Base-by-base conservation (phyloP, 1,140 invertebrate genomes). In the Phenacoccus solenopsis region DNA sequence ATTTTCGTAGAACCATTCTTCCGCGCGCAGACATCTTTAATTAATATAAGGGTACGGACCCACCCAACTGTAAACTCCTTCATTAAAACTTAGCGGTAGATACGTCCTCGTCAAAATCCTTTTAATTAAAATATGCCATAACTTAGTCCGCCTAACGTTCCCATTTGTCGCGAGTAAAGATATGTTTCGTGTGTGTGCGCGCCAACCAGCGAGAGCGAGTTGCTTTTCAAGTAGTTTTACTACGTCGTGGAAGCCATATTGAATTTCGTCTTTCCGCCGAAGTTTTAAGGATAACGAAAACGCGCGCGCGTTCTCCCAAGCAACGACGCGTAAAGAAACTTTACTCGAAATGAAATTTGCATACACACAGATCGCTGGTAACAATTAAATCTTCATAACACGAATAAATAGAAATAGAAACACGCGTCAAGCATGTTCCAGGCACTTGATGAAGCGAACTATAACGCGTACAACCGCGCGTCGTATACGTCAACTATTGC, bases 71-170 rank as follows among this genome's bases (percentile, higher is more conserved):
- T 73, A 73, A 73, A 72, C 73, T 72, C 72, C 74, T 72, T 75
- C 74, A 75, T 75, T 75, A 75, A 75, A 75, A 75, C 74, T 75
- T 75, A 72, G 72, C 70, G 21, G 59, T 25, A 49, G 10, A 64
- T 64, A 64, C 59, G 59, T 64, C 59, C 59, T 64, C 59, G 59
- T 64, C 59, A 64, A 64, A 64, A 64, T 64, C 59, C 67, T 67
- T 74, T 70, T 74, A 72, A 74, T 74, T 74, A 74, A 74, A 74
- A 74, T 74, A 74, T 74, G 69, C 73, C 74, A 70, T 72, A 73
- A 73, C 71, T 74, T 73, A 70, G 64, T 67, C 68, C 69, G 69
- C 68, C 72, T 73, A 70, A 72, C 72, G 67, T 72, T 71, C 71
- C 28, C 70, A 10, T 64, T 64, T 59, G 56, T 24, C 59, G 59